Percentiles rank a stretch among this genome's conserved stretches.
phyloP scores from a whole-genome alignment of 2,113 vertebrate genomes.

The Mystacornis crossleyi region DNA sequence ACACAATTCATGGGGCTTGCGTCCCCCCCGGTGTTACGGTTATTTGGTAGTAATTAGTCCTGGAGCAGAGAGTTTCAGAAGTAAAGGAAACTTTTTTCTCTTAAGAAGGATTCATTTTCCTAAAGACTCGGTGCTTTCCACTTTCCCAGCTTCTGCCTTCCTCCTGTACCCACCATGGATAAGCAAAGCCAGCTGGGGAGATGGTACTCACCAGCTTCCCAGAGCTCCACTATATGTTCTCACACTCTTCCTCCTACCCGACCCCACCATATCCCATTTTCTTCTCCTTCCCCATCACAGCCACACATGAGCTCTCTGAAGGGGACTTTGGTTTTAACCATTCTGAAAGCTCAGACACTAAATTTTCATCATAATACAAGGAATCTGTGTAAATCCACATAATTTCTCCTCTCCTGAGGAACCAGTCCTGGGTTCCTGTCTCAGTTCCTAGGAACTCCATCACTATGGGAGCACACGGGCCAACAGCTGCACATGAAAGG shows the following conservation, averaged over 20 bases:
- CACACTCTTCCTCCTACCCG: background rate
- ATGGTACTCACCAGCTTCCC: background rate
- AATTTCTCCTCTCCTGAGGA: background rate
- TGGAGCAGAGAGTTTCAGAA: background rate
- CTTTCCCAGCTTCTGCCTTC: background rate
- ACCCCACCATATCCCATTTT: background rate
- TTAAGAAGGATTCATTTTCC: background rate
- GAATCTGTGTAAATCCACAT: background rate
- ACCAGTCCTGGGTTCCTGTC: background rate
- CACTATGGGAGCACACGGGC: accelerated
- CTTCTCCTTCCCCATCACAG: background rate
- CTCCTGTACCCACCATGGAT: background rate
- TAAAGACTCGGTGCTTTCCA: background rate
- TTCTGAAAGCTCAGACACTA: background rate
- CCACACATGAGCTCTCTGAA: background rate
- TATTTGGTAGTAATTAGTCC: slow-evolving; percentile 33
- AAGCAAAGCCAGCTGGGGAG: background rate
- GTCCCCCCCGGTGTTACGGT: background rate
- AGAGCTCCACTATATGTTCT: background rate
- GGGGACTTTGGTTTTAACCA: background rate
- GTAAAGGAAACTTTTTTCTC: background rate
- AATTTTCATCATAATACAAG: background rate
- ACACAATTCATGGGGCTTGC: background rate
- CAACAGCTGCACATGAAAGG: background rate
- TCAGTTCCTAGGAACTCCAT: background rate